Percentiles rank a stretch among this genome's conserved stretches.
Conservation (phyloP, 1,140 invertebrate species). For the Drosophila nigrodunni region DNA sequence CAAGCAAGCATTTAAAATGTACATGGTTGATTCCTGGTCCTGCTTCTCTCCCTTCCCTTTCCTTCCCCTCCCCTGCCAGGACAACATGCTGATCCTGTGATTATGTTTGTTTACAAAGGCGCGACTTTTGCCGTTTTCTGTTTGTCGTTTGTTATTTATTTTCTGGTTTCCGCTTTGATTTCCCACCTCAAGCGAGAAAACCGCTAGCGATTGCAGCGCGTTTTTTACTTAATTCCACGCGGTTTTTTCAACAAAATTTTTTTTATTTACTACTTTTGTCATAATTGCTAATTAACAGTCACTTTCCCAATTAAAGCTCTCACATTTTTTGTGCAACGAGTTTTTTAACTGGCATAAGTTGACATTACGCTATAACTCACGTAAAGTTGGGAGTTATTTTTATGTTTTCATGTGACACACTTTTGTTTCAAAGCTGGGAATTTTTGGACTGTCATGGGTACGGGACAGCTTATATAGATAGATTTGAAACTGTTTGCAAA, state of each 20-base stretch:
- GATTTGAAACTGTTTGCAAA: no score
- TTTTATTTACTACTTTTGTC: neutral
- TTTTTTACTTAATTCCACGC: conserved; percentile 7
- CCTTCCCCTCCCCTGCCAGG: neutral
- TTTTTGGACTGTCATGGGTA: no score
- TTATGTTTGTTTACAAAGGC: conserved; percentile 79
- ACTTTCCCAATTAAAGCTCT: neutral
- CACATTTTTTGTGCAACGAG: neutral
- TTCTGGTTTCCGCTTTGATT: conserved; percentile 67
- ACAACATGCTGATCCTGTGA: conserved; percentile 73
- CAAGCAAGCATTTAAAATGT: conserved; percentile 76
- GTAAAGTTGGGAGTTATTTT: neutral
- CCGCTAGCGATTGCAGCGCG: conserved; percentile 8
- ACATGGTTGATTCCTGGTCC: conserved; percentile 53
- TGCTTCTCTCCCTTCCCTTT: neutral
- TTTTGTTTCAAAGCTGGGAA: no score
- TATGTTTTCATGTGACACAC: neutral
- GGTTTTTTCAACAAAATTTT: neutral
- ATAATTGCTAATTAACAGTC: neutral
- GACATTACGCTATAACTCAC: neutral
- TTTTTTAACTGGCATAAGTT: conserved; percentile 5
- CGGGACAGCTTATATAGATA: no score
- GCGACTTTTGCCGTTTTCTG: conserved; percentile 74
- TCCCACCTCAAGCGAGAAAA: conserved; percentile 21
- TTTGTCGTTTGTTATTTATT: conserved; percentile 57